Base-by-base conservation (phyloP, 2,113 vertebrate species). In the Zapornia atra region DNA sequence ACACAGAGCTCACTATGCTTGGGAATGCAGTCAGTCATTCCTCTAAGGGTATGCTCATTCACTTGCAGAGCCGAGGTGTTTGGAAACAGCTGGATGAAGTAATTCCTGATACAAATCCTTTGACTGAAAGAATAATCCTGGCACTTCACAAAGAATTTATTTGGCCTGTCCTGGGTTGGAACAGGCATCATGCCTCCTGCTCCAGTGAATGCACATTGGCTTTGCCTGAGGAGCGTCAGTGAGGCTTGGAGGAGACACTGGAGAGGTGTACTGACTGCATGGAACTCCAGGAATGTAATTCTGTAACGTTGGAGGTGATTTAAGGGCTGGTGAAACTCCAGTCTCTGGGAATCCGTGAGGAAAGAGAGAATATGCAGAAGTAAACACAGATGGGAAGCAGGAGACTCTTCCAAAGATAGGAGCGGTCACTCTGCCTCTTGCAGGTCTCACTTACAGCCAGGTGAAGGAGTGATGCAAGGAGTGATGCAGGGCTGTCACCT, bases 121-220 rank as follows among this genome's bases (percentile, higher is more conserved):
- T 10, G 12, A 26, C 84, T 78, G 34, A 73, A 82, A 73, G 22
- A 69, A 17, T 11, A 61, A 48, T 31, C 40, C 24, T 53, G 24
- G 40, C 44, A 46, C 68, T 69, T 64, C 18, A 22, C 36, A 18
- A 33, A 33, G 9, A 33, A 29, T 42, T 73, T 31, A 8, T 64
- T 50, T 54, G 76, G 24, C 26, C 59, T 80, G 44, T 51, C 51
- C 50, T n/a, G 17, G 40, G 44, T 54, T n/a, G 38, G 13, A 78
- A 25, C 15, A 73, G 26, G 56, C 28, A 11, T 20, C 3, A 1
- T 0, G 0, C 22, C 53, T 76, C 33, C 48, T 40, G 26, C 21
- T 12, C 12, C 31, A 72, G 28, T 1, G 38, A 36, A 11, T 0
- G 29, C 33, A 50, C 0, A 0, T 3, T 60, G 53, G 7, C 48